Conservation (phyloP, 2,113 vertebrate genomes). For the Urocynchramus pylzowi region DNA sequence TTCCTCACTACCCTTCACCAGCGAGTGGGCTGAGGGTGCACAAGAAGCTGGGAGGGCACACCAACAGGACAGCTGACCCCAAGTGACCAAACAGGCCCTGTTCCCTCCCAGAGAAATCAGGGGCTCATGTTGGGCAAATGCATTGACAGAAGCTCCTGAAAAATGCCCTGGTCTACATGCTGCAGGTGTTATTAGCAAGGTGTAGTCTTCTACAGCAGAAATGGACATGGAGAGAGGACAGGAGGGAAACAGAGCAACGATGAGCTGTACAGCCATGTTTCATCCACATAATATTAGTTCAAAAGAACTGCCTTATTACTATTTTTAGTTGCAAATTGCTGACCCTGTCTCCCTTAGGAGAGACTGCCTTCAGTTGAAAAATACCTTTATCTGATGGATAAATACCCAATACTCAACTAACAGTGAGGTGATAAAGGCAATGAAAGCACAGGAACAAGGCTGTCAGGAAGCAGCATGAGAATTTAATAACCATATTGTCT, state of each 20-base stretch:
- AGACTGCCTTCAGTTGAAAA: background rate
- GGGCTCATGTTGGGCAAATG: background rate
- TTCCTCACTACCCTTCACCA: background rate
- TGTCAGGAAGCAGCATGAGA: background rate
- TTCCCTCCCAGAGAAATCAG: background rate
- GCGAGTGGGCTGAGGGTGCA: background rate
- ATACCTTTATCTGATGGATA: background rate
- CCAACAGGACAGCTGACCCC: background rate
- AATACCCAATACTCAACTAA: background rate
- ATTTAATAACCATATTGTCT: background rate
- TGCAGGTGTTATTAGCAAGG: background rate
- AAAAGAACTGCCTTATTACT: background rate
- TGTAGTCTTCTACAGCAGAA: background rate
- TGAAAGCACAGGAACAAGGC: background rate
- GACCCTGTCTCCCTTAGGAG: background rate
- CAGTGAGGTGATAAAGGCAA: background rate
- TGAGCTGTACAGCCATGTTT: background rate
- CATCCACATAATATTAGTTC: background rate
- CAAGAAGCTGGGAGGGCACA: background rate
- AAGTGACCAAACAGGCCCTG: background rate
- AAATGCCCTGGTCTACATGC: accelerated
- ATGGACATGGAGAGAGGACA: accelerated
- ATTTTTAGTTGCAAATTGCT: background rate
- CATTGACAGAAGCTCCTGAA: background rate
- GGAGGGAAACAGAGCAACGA: background rate